Percentiles rank a stretch among this genome's conserved stretches.
phyloP scores from a whole-genome alignment of 2,888 invertebrate genomes.

The Lamproptera curius region DNA sequence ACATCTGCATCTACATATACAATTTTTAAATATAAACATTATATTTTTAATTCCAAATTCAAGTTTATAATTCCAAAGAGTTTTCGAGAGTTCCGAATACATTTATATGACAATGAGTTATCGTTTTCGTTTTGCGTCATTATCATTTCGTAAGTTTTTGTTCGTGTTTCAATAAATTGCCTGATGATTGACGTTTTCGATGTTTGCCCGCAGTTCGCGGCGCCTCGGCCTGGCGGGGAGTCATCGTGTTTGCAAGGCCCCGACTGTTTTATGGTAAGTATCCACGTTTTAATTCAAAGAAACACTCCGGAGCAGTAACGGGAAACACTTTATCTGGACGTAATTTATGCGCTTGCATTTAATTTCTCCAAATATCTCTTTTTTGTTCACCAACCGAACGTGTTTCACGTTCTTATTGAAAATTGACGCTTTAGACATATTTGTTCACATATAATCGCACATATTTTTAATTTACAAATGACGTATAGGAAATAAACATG shows the following conservation, averaged over 20 bases:
- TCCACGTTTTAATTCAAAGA: constrained; percentile 21
- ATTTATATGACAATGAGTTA: constrained; percentile 7
- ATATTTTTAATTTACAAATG: too few relatives aligned
- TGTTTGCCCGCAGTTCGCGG: constrained; percentile 81
- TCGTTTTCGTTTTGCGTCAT: constrained; percentile 11
- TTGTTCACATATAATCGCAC: too few relatives aligned
- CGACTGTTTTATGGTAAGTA: constrained; percentile 85
- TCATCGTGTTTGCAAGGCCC: constrained; percentile 83
- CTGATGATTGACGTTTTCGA: constrained; percentile 46
- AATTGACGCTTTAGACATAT: too few relatives aligned
- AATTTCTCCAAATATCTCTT: not conserved
- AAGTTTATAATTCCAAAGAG: not conserved
- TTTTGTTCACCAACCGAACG: too few relatives aligned
- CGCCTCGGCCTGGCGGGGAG: constrained; percentile 80
- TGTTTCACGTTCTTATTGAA: too few relatives aligned
- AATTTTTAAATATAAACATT: too few relatives aligned
- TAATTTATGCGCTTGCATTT: constrained; percentile 8
- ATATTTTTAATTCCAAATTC: too few relatives aligned
- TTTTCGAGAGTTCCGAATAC: not conserved
- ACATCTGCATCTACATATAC: too few relatives aligned
- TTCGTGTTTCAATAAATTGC: constrained; percentile 17
- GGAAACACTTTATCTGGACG: not conserved
- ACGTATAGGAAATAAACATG: too few relatives aligned
- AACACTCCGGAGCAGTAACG: constrained; percentile 6
- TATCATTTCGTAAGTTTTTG: constrained; percentile 9